These are phyloP conservation scores for Phoenicopterus ruber DNA, from an alignment of 2,113 vertebrate genomes.

Conservation along the genomic window DNA sequence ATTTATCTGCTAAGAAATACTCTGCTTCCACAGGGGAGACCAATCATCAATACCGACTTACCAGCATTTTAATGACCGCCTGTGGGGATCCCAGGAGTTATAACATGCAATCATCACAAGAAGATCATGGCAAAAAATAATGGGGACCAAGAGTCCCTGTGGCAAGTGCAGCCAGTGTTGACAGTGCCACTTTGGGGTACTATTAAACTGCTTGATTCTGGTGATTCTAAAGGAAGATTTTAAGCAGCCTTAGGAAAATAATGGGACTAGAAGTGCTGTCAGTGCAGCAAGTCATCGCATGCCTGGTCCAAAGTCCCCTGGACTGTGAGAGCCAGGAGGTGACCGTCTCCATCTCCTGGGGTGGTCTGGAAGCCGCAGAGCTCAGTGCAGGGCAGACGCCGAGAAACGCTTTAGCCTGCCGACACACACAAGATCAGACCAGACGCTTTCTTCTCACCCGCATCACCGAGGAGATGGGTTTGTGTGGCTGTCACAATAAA, in stretches of 20 bases:
- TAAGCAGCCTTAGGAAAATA: neutral
- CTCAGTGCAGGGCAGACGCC: neutral
- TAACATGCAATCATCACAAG: neutral
- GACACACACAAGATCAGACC: neutral
- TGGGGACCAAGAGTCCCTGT: neutral
- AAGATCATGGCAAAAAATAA: neutral
- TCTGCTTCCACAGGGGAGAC: neutral
- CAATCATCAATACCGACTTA: neutral
- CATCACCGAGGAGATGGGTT: neutral
- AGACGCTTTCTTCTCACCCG: accelerated
- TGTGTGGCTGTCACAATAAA: neutral
- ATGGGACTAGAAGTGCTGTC: neutral
- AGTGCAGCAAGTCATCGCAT: accelerated
- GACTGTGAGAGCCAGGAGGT: neutral
- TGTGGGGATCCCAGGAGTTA: neutral
- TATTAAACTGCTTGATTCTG: neutral
- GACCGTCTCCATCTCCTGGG: neutral
- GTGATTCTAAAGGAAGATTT: neutral
- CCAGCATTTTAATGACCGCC: neutral
- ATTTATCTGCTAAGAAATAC: neutral
- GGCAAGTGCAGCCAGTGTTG: neutral
- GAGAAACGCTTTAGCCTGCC: neutral
- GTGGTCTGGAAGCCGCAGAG: neutral
- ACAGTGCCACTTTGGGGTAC: neutral
- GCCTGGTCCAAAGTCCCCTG: neutral